Conservation (phyloP, 2,113 vertebrate genomes). For the Gnathonemus echidnorhynchus region DNA sequence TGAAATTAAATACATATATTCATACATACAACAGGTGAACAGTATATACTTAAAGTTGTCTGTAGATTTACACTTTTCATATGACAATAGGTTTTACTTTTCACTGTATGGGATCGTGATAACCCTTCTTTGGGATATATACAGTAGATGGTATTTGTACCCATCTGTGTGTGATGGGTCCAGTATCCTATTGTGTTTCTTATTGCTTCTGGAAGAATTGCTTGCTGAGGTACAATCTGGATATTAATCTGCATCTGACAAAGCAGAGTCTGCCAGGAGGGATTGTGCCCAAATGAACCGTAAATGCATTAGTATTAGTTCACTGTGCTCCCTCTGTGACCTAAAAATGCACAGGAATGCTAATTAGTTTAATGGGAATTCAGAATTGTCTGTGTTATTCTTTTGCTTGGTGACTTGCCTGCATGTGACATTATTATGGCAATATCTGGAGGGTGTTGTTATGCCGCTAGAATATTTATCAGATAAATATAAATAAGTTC, state of each 20-base stretch:
- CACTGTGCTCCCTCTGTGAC: not conserved
- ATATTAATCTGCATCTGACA: slow-evolving; percentile 12
- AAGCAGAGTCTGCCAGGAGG: not conserved
- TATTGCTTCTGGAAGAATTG: not conserved
- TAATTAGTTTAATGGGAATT: not conserved
- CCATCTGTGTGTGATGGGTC: not conserved
- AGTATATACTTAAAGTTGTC: not conserved
- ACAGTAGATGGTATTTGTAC: not conserved
- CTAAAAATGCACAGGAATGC: not conserved
- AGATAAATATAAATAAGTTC: not conserved
- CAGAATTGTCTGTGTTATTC: not conserved
- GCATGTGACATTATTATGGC: not conserved
- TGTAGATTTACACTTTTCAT: not conserved
- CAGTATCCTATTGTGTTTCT: not conserved
- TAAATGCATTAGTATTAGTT: not conserved
- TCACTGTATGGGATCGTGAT: not conserved
- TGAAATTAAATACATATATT: not conserved
- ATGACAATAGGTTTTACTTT: not conserved
- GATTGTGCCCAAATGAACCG: not conserved
- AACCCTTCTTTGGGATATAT: not conserved
- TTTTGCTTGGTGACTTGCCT: not conserved
- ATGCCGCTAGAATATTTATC: not conserved
- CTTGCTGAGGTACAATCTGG: not conserved
- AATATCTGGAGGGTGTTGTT: not conserved
- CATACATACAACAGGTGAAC: not conserved